Evolutionary conservation across 2,797 vertebrate genomes (phyloP), one percentile per base, ranked within the genome.

Genomic region (Poecilia gillii): DNA sequence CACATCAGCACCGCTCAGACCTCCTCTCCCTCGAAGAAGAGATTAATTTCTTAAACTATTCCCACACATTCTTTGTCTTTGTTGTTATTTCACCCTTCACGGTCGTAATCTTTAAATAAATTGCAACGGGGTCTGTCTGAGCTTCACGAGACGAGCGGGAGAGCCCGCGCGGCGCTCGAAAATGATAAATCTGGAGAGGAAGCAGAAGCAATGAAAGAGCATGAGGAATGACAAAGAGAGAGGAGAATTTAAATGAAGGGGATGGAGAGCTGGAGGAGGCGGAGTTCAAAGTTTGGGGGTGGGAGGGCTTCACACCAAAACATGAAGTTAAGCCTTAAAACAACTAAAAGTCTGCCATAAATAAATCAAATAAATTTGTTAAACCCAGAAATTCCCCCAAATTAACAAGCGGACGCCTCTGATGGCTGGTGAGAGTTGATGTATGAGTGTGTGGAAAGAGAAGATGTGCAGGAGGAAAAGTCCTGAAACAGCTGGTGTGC

Each of bases 151-250:
- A 18, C 77, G 81, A 81, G 76, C 95, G 3, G 79, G 85, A 96
- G 95, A 95, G 93, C 85, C 84, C 76, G 85, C 80, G 96, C 96
- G 79, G 95, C 84, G 74, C 95, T 93, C 80, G 93, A 93, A 89
- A 45, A 97, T 91, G 82, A 95, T 93, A 79, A 94, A 94, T 84
- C 95, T 89, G 93, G 68, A 97, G 94, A 47, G 96, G 96, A 85
- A 97, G 91, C 81, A 96, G 45, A 94, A 93, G 57, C 97, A 96
- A 85, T 97, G 93, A 90, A 91, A 86, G 91, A 91, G 87, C 81
- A 90, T 36, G 76, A 76, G 45, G 82, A 85, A 90, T 85, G 87
- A 89, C 88, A 73, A 77, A 78, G 87, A 81, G 80, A 90, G 86
- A 64, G 75, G 76, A 83, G 84, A 87, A 87, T 89, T 84, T 81